These are phyloP conservation scores for Ichneumon xanthorius DNA, from an alignment of 2,888 invertebrate genomes.

Conservation along the genomic window DNA sequence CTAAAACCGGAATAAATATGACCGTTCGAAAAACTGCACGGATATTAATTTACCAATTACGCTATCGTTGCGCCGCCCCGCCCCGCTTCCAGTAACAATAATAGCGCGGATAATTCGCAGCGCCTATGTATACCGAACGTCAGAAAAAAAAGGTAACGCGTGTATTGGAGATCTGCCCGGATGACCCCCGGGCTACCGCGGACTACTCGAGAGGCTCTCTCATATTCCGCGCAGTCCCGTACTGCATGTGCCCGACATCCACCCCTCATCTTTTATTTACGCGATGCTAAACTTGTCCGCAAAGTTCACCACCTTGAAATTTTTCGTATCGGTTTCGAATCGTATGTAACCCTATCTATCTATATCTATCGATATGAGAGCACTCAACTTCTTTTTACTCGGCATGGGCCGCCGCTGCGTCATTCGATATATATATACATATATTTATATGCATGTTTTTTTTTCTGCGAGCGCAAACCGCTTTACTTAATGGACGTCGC, in stretches of 20 bases:
- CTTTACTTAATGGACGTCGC: not conserved
- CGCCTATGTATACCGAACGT: not conserved
- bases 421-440: not conserved
- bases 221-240: slow-evolving; percentile 5
- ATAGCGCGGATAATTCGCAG: not conserved
- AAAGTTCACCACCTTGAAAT: slow-evolving; percentile 79
- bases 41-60: not conserved
- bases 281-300: slow-evolving; percentile 78
- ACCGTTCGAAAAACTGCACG: not conserved
- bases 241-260: slow-evolving; percentile 23
- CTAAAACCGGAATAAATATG: slow-evolving; percentile 24
- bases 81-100: not conserved
- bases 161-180: slow-evolving; percentile 62
- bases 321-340: slow-evolving; percentile 61
- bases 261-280: slow-evolving; percentile 81
- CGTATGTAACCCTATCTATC: not conserved
- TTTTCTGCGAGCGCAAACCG: not conserved
- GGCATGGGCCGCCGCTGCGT: not conserved
- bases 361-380: not conserved
- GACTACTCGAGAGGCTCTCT: slow-evolving; percentile 57
- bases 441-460: not conserved
- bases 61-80: not conserved
- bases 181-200: slow-evolving; percentile 62
- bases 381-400: not conserved
- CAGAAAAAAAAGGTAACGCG: not conserved